Base-by-base conservation (phyloP, 2,797 vertebrate genomes). In the Babyrousa celebensis region DNA sequence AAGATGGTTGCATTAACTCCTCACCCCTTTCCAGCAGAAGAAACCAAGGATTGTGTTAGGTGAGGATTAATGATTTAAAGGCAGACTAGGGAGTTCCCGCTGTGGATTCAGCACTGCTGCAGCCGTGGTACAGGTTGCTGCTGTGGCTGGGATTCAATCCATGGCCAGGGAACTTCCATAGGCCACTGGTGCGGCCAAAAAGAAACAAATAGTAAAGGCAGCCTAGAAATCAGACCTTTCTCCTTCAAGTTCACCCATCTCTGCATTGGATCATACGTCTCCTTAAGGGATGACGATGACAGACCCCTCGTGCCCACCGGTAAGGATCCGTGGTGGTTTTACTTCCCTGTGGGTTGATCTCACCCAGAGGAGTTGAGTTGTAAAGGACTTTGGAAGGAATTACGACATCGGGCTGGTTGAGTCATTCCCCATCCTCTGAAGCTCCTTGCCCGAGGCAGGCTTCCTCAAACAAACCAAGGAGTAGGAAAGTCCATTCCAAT, bases 241-340 rank as follows among this genome's bases (percentile, higher is more conserved):
- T 63, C 62, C 14, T 85, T 21, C 58, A 68, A 23, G 12, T 29
- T 89, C 62, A 40, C 21, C 1, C 10, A n/a, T 40, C 1, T 52
- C 25, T 54, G 27, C n/a, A 2, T n/a, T 56, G 56, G 29, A 21
- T 7, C 36, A 5, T 32, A 9, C 0, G 20, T 86, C 58, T 52
- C 23, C 29, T 4, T 21, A 36, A 83, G 60, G 11, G 5, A 36
- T 32, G 43, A 9, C 1, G 43, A 86, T 54, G 23, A 6, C 20
- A 29, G n/a, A n/a, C 36, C 40, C 32, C 68, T 7, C 9, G 12
- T 2, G 10, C 2, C 17, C 12, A 6, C 11, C 20, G 6, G 1
- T 11, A 12, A 84, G 74, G 23, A 48, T 29, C 23, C 23, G 20
- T 27, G 6, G 62, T 17, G 3, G 14, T 40, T 80, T 88, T 40